Base-by-base conservation (phyloP, 2,797 vertebrate species). In the Pipistrellus pipistrellus region DNA sequence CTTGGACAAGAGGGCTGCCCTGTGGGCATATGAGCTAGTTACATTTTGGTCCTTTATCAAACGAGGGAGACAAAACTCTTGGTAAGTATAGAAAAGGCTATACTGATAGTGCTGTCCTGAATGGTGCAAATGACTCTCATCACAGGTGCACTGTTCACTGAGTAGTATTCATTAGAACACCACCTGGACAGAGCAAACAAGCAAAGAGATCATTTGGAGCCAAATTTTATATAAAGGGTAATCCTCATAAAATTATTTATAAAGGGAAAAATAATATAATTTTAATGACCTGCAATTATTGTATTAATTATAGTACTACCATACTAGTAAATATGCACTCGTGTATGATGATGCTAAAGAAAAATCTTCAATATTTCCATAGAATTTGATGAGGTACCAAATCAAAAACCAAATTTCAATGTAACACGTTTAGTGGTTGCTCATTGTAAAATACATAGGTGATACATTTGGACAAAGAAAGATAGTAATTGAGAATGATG, bases 11-110 rank as follows among this genome's bases (percentile, higher is more conserved):
- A 93, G 32, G 32, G 8, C 48, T 85, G n/a, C 69, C 78, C 77
- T 53, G 14, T 25, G 55, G 73, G 46, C 46, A 41, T 76, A 66
- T 88, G 53, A 97, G 27, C 59, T 81, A 30, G 73, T 92, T 97
- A 85, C 62, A 69, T 72, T 73, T 87, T 78, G 81, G 59, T 77
- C 41, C 23, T 59, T 88, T 95, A 93, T 93, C 91, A 93, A 85
- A 59, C 17, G 35, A 77, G 64, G 38, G 9, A 85, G 78, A 30
- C 76, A 73, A 3, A 68, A 23, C 48, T 81, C 76, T 88, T 71
- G 23, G 25, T 76, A 62, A 21, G 30, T 44, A 53, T 10, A 75
- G 57, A 66, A 71, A 82, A 78, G 4, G 18, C 53, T 77, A 17
- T 20, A 44, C 13, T 8, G 0, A 32, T 20, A 46, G 13, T 5